A percentile compares a stretch with the other conserved stretches of the same genome.
These are phyloP conservation scores for Mythimna albipuncta DNA, from an alignment of 2,888 invertebrate genomes.

Conservation along the genomic window DNA sequence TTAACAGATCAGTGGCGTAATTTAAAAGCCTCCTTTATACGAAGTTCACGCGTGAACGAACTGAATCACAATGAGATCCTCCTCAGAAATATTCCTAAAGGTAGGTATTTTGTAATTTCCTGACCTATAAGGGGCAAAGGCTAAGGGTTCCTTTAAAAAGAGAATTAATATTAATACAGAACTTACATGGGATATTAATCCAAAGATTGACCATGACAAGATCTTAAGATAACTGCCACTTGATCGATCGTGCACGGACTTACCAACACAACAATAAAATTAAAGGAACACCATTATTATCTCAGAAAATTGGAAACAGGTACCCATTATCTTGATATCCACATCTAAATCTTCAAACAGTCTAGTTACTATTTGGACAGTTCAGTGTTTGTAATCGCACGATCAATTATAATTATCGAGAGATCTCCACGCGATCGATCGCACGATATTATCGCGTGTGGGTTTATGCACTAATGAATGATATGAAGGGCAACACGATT, in stretches of 20 bases:
- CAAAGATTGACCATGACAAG: not conserved
- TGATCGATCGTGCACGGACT: slow-evolving; percentile 19
- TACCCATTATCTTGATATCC: slow-evolving; percentile 8
- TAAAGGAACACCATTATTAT: not conserved
- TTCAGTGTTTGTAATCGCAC: slow-evolving; percentile 25
- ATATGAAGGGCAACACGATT: slow-evolving; percentile 36
- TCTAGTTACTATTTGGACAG: slow-evolving; percentile 40
- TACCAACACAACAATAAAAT: not conserved
- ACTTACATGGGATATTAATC: not conserved
- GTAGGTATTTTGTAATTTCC: slow-evolving; percentile 43
- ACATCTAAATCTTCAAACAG: slow-evolving; percentile 19
- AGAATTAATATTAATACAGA: slow-evolving; percentile 5
- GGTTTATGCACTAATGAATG: slow-evolving; percentile 44
- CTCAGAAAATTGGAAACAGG: not conserved
- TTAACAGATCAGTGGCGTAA: slow-evolving; percentile 22
- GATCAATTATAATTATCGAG: slow-evolving; percentile 42
- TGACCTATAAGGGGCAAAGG: not conserved
- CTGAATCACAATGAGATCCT: slow-evolving; percentile 27
- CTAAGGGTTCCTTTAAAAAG: not conserved
- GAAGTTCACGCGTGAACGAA: slow-evolving; percentile 34
- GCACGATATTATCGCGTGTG: slow-evolving; percentile 43
- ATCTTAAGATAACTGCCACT: slow-evolving; percentile 16
- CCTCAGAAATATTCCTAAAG: slow-evolving; percentile 24
- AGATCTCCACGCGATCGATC: slow-evolving; percentile 50
- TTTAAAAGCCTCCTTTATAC: slow-evolving; percentile 28